These are phyloP conservation scores for Diaphora mendica DNA, from an alignment of 2,888 invertebrate species.

Conservation along the genomic window DNA sequence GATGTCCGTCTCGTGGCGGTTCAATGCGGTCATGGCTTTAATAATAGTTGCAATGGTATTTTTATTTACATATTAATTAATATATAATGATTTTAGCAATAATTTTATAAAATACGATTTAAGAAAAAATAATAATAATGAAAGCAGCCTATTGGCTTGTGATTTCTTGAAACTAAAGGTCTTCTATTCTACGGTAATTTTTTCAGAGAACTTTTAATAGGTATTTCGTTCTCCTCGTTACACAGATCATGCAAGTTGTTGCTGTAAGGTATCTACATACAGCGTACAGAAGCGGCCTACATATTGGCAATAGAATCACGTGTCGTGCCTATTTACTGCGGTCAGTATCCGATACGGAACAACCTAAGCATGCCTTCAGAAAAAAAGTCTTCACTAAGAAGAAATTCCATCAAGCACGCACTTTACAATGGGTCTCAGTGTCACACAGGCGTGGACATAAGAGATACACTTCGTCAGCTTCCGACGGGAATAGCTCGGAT, in stretches of 20 bases:
- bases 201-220: neutral
- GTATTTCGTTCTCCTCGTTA: neutral
- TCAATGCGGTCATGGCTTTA: slow-evolving; percentile 78
- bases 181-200: too few species aligned
- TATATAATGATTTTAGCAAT: neutral
- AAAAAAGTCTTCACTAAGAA: slow-evolving; percentile 64
- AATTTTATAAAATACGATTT: too few species aligned
- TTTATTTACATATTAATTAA: neutral
- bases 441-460: slow-evolving; percentile 57
- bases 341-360: slow-evolving; percentile 67
- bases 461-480: slow-evolving; percentile 62
- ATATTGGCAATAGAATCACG: slow-evolving; percentile 73
- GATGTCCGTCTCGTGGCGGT: slow-evolving; percentile 80
- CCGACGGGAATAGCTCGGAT: slow-evolving; percentile 74
- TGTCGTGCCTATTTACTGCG: slow-evolving; percentile 77
- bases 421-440: slow-evolving; percentile 74
- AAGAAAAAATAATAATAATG: neutral
- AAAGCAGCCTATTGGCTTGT: neutral
- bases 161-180: too few species aligned
- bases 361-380: slow-evolving; percentile 40
- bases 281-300: slow-evolving; percentile 76
- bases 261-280: slow-evolving; percentile 80
- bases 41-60: slow-evolving; percentile 77
- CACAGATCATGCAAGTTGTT: slow-evolving; percentile 75
- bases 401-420: slow-evolving; percentile 63